These are phyloP conservation scores for Hemiprocne comata DNA, from an alignment of 2,113 vertebrate genomes.

Conservation along the genomic window DNA sequence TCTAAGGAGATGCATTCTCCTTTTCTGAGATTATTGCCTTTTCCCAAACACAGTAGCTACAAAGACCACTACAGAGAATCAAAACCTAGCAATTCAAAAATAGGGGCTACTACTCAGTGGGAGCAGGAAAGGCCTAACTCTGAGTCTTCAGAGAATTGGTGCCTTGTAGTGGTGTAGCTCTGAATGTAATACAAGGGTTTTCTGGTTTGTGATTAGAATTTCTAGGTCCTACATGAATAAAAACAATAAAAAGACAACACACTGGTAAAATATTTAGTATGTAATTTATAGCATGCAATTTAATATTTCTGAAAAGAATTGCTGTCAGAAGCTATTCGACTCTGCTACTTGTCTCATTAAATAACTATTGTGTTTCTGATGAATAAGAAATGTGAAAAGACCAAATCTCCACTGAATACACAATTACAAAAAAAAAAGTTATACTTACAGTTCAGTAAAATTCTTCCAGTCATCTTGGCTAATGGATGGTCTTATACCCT, in stretches of 20 bases:
- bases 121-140: background rate
- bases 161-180: background rate
- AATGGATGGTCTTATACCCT: slow-evolving; percentile 85
- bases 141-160: background rate
- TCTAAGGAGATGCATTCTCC: background rate
- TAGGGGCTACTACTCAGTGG: background rate
- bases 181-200: background rate
- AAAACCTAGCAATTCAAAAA: background rate
- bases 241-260: background rate
- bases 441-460: slow-evolving; percentile 89
- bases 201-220: background rate
- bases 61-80: background rate
- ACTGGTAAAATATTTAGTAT: background rate
- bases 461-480: slow-evolving; percentile 87
- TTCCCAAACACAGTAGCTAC: background rate
- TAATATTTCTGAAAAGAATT: background rate
- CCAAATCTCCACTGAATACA: background rate
- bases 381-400: background rate
- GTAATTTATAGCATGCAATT: background rate
- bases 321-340: background rate
- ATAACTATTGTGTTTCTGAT: background rate
- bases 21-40: background rate
- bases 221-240: background rate
- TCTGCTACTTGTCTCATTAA: background rate
- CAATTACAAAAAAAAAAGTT: background rate